Evolutionary conservation across 2,888 invertebrate species (phyloP).

Genomic region (Augochlorella aurata): DNA sequence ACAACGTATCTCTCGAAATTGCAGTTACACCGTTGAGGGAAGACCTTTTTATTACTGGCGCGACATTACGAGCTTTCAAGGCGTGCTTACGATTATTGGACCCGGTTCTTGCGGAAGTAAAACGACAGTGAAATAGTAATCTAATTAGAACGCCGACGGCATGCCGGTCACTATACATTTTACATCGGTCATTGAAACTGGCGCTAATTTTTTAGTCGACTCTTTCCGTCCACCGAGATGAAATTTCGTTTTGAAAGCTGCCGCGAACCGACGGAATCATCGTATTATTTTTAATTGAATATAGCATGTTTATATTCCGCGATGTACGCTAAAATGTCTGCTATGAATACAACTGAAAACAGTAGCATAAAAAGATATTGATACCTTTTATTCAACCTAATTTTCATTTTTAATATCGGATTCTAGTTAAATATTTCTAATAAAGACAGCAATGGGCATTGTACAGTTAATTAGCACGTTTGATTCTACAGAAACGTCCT

Average conservation of each 20-base stretch:
- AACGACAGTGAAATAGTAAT: conserved; percentile 5
- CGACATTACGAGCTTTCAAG: conserved; percentile 37
- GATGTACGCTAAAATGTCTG: too few species aligned
- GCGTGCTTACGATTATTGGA: conserved; percentile 58
- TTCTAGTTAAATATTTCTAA: too few species aligned
- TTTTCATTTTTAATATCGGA: too few species aligned
- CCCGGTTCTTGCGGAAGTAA: not conserved
- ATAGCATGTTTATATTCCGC: too few species aligned
- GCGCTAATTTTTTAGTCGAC: not conserved
- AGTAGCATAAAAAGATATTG: too few species aligned
- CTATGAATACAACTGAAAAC: too few species aligned
- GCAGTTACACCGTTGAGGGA: conserved; percentile 45
- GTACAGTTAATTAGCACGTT: too few species aligned
- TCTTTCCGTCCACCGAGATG: not conserved
- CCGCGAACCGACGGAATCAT: not conserved
- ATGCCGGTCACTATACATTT: not conserved
- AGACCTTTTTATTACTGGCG: conserved; percentile 55
- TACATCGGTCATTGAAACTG: not conserved
- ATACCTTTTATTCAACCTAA: too few species aligned
- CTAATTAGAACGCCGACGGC: not conserved
- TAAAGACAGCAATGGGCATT: too few species aligned
- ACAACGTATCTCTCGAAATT: conserved; percentile 19
- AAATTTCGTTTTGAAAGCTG: not conserved
- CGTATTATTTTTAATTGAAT: not conserved
- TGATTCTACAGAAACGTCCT: too few species aligned